Percentiles rank a stretch among this genome's conserved stretches.
Evolutionary conservation across 2,797 vertebrate genomes (phyloP).

Genomic region (Heliangelus exortis): DNA sequence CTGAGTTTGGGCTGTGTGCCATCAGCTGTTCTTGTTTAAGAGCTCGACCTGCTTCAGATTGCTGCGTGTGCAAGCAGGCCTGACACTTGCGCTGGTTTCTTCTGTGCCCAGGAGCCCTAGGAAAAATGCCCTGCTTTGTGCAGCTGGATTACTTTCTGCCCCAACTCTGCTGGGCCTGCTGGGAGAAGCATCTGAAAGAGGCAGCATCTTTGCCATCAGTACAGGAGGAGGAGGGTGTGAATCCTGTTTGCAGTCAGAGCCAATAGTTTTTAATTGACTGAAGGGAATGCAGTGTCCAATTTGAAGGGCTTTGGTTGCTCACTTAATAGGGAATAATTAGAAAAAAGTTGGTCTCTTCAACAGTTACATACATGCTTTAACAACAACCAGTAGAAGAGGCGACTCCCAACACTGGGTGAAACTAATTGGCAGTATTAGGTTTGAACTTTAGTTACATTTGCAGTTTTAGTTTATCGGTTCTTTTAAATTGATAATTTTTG

Average conservation of each 20-base stretch:
- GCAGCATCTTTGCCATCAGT: background rate
- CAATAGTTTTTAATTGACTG: background rate
- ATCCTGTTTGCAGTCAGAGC: background rate
- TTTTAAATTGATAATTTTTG: background rate
- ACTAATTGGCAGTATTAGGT: background rate
- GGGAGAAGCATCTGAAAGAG: background rate
- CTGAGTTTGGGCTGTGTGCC: background rate
- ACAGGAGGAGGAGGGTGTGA: no score
- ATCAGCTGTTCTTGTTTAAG: background rate
- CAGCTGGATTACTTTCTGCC: background rate
- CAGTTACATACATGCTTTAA: background rate
- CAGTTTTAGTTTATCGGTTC: background rate
- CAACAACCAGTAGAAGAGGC: background rate
- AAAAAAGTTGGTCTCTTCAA: background rate
- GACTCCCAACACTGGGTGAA: background rate
- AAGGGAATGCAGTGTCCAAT: background rate
- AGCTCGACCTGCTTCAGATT: background rate
- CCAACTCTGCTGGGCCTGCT: background rate
- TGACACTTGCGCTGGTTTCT: background rate
- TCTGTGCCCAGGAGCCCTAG: no score
- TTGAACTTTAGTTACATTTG: background rate
- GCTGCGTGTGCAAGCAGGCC: rapidly evolving
- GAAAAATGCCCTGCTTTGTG: rapidly evolving
- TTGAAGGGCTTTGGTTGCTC: background rate
- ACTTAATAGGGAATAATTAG: background rate